Conservation (phyloP, 2,888 invertebrate genomes). For the Watsonalla binaria region DNA sequence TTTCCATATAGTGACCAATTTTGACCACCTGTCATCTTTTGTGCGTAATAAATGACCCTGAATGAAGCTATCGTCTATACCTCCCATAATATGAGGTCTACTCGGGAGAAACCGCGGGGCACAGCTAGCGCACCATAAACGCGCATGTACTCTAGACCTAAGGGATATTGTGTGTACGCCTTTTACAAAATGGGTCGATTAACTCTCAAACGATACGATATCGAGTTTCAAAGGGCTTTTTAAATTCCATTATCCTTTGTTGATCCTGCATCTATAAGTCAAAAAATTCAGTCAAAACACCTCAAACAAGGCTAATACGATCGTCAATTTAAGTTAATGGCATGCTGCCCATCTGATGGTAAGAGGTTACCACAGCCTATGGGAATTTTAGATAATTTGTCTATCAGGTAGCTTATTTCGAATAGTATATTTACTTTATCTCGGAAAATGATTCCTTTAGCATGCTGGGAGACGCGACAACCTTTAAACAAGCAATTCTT, state of each 20-base stretch:
- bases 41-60: too few relatives aligned
- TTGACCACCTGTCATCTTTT: too few relatives aligned
- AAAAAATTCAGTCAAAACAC: neutral
- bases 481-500: too few relatives aligned
- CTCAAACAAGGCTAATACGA: neutral
- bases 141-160: neutral
- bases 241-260: slow-evolving; percentile 3
- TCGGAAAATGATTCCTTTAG: too few relatives aligned
- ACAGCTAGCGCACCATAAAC: neutral
- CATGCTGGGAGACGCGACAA: too few relatives aligned
- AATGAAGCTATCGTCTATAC: too few relatives aligned
- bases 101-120: neutral
- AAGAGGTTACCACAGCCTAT: too few relatives aligned
- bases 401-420: too few relatives aligned
- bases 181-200: slow-evolving; percentile 2
- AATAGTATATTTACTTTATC: too few relatives aligned
- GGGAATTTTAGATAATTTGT: too few relatives aligned
- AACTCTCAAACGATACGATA: slow-evolving; percentile 2
- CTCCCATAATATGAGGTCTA: too few relatives aligned
- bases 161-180: slow-evolving; percentile 1
- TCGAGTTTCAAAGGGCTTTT: slow-evolving; percentile 2
- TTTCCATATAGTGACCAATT: too few relatives aligned
- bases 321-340: neutral
- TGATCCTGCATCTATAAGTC: neutral
- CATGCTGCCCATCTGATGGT: neutral